Evolutionary conservation across 2,888 invertebrate species (phyloP), one percentile per base, ranked within the genome.

Genomic region (Tetranychus piercei): DNA sequence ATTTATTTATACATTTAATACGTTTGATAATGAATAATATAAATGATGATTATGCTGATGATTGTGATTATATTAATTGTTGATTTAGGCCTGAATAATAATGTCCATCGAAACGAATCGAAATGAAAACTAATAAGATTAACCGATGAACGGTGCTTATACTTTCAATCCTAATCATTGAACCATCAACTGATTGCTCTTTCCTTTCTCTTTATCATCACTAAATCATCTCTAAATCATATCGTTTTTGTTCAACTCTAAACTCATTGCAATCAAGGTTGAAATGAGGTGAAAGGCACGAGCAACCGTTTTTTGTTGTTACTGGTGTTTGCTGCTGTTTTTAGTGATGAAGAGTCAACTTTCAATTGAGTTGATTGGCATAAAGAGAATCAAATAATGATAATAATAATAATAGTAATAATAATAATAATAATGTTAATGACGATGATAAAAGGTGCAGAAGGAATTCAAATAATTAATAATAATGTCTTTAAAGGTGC

Each of bases 211-310:
- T 15, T 55, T 15, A 55, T 55, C 55, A 9, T 55, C 55, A 5
- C 34, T 34, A 34, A 34, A 55, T 55, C 55, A 9, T 55, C 70
- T 23, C 43, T 70, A 11, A 9, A 8, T 23, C 70, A 70, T 34
- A 70, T 23, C 70, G 2, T 55, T 15, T 15, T 55, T 15, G 15
- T 55, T 15, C 55, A 55, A 1, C 55, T 15, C 55, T 55, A 15
- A 55, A 55, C 15, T 15, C 9, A 15, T 55, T 55, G 1, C 55
- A 55, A 55, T 55, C 11, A 55, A 55, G 11, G 55, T 55, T 55
- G 55, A 55, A 55, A 55, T 55, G 55, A 55, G 55, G 55, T 55
- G 55, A 55, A 55, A 55, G 55, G 55, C 55, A 55, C 55, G 55
- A 55, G 55, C 34, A 34, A 34, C 34, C 34, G 34, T 34, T 55